These are phyloP conservation scores for Sycophila texana DNA, from an alignment of 2,888 invertebrate species.

Conservation along the genomic window DNA sequence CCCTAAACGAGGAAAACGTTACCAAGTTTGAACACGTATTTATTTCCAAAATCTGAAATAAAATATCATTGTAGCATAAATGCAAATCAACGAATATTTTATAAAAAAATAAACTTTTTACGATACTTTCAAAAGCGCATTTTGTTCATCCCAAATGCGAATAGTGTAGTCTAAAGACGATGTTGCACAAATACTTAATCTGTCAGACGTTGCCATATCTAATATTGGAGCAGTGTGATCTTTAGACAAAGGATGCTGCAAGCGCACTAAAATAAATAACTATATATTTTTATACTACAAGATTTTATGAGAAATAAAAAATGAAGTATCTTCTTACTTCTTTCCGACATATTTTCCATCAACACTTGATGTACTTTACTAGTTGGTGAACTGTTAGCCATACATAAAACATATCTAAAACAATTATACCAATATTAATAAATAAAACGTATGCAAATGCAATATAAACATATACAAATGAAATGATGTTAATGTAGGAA, in stretches of 20 bases:
- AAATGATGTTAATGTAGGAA: background rate
- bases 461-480: background rate
- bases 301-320: no score
- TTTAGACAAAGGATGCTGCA: slow-evolving; percentile 60
- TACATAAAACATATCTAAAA: slow-evolving; percentile 59
- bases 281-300: background rate
- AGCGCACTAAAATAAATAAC: slow-evolving; percentile 54
- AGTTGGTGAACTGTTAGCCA: slow-evolving; percentile 56
- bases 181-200: slow-evolving; percentile 62
- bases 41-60: slow-evolving; percentile 59
- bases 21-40: slow-evolving; percentile 56
- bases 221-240: slow-evolving; percentile 60
- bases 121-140: slow-evolving; percentile 60
- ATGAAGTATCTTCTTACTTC: slow-evolving; percentile 54
- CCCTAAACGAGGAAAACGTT: slow-evolving; percentile 61
- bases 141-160: slow-evolving; percentile 63
- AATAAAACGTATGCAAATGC: no score
- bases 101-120: background rate
- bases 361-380: slow-evolving; percentile 58
- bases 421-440: no score
- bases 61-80: background rate
- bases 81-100: background rate
- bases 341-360: slow-evolving; percentile 61
- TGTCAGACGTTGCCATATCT: slow-evolving; percentile 59
- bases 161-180: slow-evolving; percentile 63